Evolutionary conservation across 2,113 vertebrate species (phyloP), one percentile per base, ranked within the genome.

Genomic region (Camelus dromedarius): DNA sequence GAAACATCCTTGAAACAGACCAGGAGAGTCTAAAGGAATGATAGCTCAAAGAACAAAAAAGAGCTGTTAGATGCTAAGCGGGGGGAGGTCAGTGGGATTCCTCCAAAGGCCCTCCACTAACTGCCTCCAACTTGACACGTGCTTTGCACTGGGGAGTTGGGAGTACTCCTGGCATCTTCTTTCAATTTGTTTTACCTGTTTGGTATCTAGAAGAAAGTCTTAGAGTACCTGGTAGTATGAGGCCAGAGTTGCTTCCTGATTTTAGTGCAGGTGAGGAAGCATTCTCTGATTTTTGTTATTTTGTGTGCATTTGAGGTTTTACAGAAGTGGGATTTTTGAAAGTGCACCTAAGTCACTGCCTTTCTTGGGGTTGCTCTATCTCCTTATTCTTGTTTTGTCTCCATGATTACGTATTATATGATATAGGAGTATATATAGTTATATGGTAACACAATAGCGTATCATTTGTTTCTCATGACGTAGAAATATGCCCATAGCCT

Each of bases 281-380:
- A 20, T 18, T 73, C 60, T 92, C 32, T 32, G 35, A 42, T 35
- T 82, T 93, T 56, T 66, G 7, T 81, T 83, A n/a, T 64, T 83
- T 96, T 88, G 50, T 62, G 38, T 42, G 24, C 9, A n/a, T 93
- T 92, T 93, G 56, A 87, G n/a, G n/a, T 84, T 70, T 88, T 72
- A n/a, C 18, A 50, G 50, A 16, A 64, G 8, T 38, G n/a, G n/a
- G 8, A 3, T 48, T 90, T 88, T 56, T 83, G 22, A 12, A 70
- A 86, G 24, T 60, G 13, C 0, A 22, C n/a, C 46, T 48, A 73
- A 69, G 32, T 5, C 30, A 69, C 38, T 3, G 35, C 30, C 12
- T 60, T 76, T 70, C 69, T 86, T 67, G 67, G 82, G 56, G 4
- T 58, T 75, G 3, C 16, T 79, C 18, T 86, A 28, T 76, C 70